These are phyloP conservation scores for Metopia argyrocephala DNA, from an alignment of 2,888 invertebrate species.

Conservation along the genomic window DNA sequence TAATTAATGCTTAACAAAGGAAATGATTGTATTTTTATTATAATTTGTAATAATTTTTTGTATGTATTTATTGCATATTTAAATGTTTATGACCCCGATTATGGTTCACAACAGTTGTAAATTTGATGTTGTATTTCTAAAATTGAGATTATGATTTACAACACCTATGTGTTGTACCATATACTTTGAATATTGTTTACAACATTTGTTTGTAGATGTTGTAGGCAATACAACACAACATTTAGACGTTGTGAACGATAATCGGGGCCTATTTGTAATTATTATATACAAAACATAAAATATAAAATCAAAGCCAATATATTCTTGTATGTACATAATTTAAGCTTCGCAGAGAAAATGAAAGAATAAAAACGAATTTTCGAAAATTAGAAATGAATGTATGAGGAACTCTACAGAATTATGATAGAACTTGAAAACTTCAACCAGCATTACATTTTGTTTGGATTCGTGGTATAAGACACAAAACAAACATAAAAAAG, in stretches of 20 bases:
- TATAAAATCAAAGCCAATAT: conserved; percentile 15
- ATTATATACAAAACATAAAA: conserved; percentile 36
- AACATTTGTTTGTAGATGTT: no score
- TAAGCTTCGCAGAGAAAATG: conserved; percentile 20
- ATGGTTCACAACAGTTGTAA: no score
- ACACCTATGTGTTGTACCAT: no score
- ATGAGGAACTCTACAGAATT: conserved; percentile 43
- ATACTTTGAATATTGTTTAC: no score
- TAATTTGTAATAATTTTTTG: conserved; percentile 23
- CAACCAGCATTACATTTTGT: conserved; percentile 46
- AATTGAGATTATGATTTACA: no score
- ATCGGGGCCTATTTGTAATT: no score
- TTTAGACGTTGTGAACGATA: no score
- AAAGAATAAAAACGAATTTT: conserved; percentile 19
- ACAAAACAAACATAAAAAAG: not conserved
- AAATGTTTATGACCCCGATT: conserved; percentile 56
- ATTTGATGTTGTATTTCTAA: no score
- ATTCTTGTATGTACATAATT: conserved; percentile 42
- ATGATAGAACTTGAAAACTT: not conserved
- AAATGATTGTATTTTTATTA: conserved; percentile 2
- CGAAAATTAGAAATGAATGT: conserved; percentile 24
- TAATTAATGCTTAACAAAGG: conserved; percentile 45
- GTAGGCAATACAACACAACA: no score
- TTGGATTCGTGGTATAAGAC: conserved; percentile 27
- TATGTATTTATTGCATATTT: conserved; percentile 58